Evolutionary conservation across 2,113 vertebrate species (phyloP).

Genomic region (Seriola aureovittata): DNA sequence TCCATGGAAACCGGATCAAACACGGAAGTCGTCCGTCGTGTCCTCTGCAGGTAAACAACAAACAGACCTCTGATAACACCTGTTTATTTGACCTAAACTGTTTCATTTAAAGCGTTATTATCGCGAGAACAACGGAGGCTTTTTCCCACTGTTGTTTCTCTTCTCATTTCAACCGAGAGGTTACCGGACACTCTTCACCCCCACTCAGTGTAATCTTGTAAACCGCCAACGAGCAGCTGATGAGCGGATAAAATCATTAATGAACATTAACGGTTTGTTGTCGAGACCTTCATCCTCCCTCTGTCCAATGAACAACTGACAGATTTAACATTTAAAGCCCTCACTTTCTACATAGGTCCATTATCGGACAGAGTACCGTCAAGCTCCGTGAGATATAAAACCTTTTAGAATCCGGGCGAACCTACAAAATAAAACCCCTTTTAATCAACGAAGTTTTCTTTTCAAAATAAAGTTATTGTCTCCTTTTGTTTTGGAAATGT

Average conservation of each 20-base stretch:
- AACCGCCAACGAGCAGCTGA: background rate
- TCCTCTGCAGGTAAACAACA: conserved; percentile 26
- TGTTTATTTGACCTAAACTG: background rate
- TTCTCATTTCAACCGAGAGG: background rate
- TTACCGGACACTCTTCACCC: background rate
- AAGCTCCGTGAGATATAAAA: too few species aligned
- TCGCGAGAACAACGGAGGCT: background rate
- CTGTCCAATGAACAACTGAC: background rate
- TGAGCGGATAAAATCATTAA: background rate
- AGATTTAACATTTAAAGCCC: too few species aligned
- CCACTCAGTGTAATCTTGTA: background rate
- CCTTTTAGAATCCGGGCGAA: background rate
- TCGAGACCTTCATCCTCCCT: background rate
- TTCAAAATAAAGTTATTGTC: background rate
- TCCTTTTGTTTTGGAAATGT: too few species aligned
- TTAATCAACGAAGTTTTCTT: too few species aligned
- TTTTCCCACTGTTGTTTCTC: too few species aligned
- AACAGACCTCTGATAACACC: too few species aligned
- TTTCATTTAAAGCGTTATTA: background rate
- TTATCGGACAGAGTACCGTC: background rate
- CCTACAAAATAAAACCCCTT: conserved; percentile 1
- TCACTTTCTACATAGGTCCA: background rate
- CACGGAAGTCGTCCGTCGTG: conserved; percentile 1
- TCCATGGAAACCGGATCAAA: conserved; percentile 39
- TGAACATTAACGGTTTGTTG: too few species aligned